Base-by-base conservation (phyloP, 1,140 invertebrate genomes). In the Asobara japonica region DNA sequence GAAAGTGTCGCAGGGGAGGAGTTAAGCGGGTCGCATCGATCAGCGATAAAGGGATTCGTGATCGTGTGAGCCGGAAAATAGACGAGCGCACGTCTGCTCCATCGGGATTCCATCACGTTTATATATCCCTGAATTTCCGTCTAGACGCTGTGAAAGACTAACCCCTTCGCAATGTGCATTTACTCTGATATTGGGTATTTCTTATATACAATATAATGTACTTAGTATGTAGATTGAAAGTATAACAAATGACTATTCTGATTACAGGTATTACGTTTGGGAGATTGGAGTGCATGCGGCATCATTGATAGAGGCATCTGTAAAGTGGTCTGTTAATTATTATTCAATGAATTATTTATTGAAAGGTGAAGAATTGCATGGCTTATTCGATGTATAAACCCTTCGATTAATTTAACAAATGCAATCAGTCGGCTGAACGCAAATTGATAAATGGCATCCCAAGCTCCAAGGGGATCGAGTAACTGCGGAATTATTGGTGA, bases 261-360 rank as follows among this genome's bases (percentile, higher is more conserved):
- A 56, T 56, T 27, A 56, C 51, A 27, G 51, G 51, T 56, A 56
- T 56, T 56, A 56, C 22, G 22, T 56, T 27, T 27, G 5, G 51
- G 22, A 25, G 11, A 56, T 56, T 56, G 51, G 11, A 56, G 51
- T 18, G 20, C 22, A 56, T 18, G 16, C 3, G 20, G 16, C 18
- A 3, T 13, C 22, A 56, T 56, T 56, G 18, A 56, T 27, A 3
- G 51, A 25, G 51, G 22, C 11, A 56, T 56, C 25, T 56, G 11
- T 56, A 10, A 56, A 25, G 22, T 6, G 22, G 1, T 56, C 25
- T 51, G 45, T 51, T 16, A 56, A 56, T 56, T 56, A 56, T 51
- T 51, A 56, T 56, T 56, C 20, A 25, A 56, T 56, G 51, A 56
- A 56, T 56, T 56, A 25, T 56, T 56, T 45, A 45, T 45, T 45